Percentiles rank a stretch among this genome's conserved stretches.
Conservation (phyloP, 92 coral and sea anemone species). For the Micromussa lordhowensis region DNA sequence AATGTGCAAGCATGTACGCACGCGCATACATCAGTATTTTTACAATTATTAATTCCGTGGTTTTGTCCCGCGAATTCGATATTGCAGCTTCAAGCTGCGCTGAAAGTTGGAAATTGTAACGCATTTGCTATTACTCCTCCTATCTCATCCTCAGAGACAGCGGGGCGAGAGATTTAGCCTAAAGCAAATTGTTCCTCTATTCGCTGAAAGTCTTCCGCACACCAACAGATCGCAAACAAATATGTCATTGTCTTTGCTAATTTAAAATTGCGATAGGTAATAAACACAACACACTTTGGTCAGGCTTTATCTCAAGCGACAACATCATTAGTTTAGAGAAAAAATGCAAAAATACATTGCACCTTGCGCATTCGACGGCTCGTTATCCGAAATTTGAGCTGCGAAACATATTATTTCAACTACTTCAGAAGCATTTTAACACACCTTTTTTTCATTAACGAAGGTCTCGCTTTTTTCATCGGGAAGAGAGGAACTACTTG, state of each 20-base stretch:
- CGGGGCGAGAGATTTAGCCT: conserved; percentile 7
- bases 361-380: background rate
- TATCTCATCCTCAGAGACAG: background rate
- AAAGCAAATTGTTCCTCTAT: background rate
- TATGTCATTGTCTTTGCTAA: conserved; percentile 25
- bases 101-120: background rate
- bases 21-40: background rate
- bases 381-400: background rate
- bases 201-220: background rate
- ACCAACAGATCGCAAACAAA: conserved; percentile 15
- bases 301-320: conserved; percentile 4
- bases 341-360: background rate
- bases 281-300: conserved; percentile 2
- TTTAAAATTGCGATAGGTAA: conserved; percentile 52
- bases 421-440: conserved; percentile 3
- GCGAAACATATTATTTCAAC: conserved; percentile 2
- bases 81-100: background rate
- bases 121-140: background rate
- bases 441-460: background rate
- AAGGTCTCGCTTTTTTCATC: background rate
- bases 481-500: background rate
- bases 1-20: background rate
- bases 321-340: background rate
- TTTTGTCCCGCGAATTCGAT: background rate
- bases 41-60: background rate